phyloP scores from a whole-genome alignment of 2,113 vertebrate genomes.

The Nematolebias whitei region DNA sequence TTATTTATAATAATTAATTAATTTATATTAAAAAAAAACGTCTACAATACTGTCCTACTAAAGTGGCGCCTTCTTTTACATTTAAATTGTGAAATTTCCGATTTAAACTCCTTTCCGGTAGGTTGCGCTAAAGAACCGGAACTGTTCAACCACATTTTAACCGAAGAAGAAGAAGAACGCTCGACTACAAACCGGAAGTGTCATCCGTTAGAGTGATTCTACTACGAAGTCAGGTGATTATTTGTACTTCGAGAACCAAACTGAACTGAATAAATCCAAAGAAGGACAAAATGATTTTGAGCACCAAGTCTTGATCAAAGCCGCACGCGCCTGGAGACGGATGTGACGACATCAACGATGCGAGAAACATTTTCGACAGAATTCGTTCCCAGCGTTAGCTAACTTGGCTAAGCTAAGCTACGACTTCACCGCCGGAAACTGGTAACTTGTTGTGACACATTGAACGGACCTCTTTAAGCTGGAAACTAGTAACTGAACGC shows the following conservation, averaged over 20 bases:
- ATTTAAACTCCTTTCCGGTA: not conserved
- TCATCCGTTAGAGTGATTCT: not conserved
- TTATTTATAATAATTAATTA: no score
- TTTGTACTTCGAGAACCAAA: not conserved
- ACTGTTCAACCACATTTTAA: not conserved
- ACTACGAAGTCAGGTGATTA: constrained; percentile 3
- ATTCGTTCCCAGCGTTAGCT: constrained; percentile 9
- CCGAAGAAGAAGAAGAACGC: not conserved
- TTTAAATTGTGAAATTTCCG: no score
- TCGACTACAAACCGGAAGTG: constrained; percentile 3
- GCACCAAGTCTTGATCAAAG: not conserved
- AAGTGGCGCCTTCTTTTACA: no score
- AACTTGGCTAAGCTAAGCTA: constrained; percentile 28
- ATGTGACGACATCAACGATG: constrained; percentile 16
- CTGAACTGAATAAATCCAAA: no score
- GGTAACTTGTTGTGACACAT: not conserved
- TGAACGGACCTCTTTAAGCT: not conserved
- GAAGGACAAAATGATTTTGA: not conserved
- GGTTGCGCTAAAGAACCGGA: not conserved
- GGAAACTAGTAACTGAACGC: not conserved
- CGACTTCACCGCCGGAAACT: not conserved
- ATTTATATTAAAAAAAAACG: no score
- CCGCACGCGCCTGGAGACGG: accelerated
- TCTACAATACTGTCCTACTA: no score
- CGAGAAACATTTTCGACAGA: not conserved